Evolutionary conservation across 2,888 invertebrate genomes (phyloP).

Genomic region (Epinotia nisella): DNA sequence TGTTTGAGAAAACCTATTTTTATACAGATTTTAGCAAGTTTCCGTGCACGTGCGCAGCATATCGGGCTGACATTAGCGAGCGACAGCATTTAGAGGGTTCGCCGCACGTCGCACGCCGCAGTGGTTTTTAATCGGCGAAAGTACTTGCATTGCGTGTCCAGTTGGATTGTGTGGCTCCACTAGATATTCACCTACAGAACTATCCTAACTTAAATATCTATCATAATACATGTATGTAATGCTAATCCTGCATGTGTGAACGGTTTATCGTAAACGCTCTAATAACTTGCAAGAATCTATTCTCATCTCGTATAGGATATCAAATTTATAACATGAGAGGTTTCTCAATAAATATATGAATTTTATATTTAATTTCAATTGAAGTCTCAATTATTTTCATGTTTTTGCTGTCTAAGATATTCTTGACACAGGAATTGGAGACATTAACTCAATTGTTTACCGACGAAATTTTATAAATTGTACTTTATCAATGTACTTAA

Average conservation of each 20-base stretch:
- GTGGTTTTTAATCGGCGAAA: slow-evolving; percentile 79
- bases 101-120: slow-evolving; percentile 54
- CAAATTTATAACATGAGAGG: neutral
- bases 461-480: too few species aligned
- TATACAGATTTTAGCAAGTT: too few species aligned
- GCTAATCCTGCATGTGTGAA: neutral
- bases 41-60: too few species aligned
- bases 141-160: slow-evolving; percentile 69
- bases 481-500: too few species aligned
- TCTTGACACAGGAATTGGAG: neutral
- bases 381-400: too few species aligned
- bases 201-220: neutral
- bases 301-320: neutral
- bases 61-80: too few species aligned
- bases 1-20: too few species aligned
- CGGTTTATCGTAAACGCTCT: neutral
- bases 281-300: neutral
- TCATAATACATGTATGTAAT: neutral
- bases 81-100: too few species aligned
- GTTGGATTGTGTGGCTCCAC: slow-evolving; percentile 59
- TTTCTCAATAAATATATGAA: too few species aligned
- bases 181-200: slow-evolving; percentile 12
- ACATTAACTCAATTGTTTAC: too few species aligned
- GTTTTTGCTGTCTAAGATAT: too few species aligned
- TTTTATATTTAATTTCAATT: too few species aligned